Evolutionary conservation across 2,797 vertebrate genomes (phyloP), one percentile per base, ranked within the genome.

Genomic region (Enteromius trimaculatus): DNA sequence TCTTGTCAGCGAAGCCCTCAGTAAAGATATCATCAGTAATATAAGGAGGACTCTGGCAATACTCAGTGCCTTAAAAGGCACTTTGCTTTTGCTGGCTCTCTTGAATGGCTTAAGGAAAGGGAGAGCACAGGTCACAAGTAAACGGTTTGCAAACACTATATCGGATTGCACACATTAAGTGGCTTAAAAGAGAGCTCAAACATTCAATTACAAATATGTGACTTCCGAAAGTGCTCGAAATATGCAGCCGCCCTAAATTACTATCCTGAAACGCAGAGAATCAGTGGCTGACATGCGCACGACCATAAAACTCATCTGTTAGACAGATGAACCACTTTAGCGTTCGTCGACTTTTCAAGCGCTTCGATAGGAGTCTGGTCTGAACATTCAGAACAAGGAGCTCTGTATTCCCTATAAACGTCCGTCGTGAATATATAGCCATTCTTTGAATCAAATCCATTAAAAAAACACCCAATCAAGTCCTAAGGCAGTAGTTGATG

Each of bases 21-120:
- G 92, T 88, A 91, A 90, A 93, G 93, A 94, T 95, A 95, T 93
- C 92, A 94, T 94, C 93, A 94, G 94, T 94, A 94, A 94, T 95
- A 95, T 93, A 94, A 95, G 92, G 92, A 93, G 90, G 91, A 93
- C 91, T 92, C 91, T 88, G 90, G 94, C 93, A 90, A 92, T 93
- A 91, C 93, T 92, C 90, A 91, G 85, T 88, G 90, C 93, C 93
- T 92, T 93, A 92, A 94, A 94, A 95, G 93, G 91, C 91, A 90
- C 91, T 92, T 92, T 90, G 91, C 91, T 91, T 88, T 86, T 88
- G 90, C 92, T 90, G 88, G 89, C 92, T 91, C 88, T 90, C 89
- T 89, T 91, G 92, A 91, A 80, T 91, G 92, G 92, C 93, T 94
- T 94, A 94, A 93, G 90, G 92, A 91, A 91, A 90, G 88, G 84